Conservation (phyloP, 2,113 vertebrate species). For the Apaloderma vittatum region DNA sequence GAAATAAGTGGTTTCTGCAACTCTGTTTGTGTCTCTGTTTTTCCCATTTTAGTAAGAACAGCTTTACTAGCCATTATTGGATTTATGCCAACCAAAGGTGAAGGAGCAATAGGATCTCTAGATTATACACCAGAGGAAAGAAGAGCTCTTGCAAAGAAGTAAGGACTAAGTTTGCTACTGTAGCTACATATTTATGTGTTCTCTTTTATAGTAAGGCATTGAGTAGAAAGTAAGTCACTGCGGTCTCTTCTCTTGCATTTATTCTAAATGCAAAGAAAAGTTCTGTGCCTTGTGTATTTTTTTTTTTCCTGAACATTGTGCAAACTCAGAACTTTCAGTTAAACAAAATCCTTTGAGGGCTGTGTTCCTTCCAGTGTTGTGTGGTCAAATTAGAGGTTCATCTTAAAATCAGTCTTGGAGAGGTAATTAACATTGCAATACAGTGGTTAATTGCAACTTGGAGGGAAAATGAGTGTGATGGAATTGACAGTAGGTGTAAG, state of each 20-base stretch:
- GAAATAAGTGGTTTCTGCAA: neutral
- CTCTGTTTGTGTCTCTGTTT: slow-evolving; percentile 42
- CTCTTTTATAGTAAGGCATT: neutral
- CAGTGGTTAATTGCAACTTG: neutral
- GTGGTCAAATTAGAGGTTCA: neutral
- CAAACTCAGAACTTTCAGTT: neutral
- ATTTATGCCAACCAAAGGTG: slow-evolving; percentile 99
- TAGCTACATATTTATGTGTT: neutral
- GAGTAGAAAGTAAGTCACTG: neutral
- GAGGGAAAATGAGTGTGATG: neutral
- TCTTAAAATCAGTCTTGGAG: neutral
- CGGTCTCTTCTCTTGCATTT: neutral
- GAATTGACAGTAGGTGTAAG: neutral
- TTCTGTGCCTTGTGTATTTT: neutral
- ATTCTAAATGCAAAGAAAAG: neutral
- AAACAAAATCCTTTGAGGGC: neutral
- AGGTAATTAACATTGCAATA: neutral
- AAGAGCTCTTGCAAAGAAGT: slow-evolving; percentile 96
- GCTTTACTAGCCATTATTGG: slow-evolving; percentile 97
- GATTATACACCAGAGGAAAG: slow-evolving; percentile 98
- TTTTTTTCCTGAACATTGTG: neutral
- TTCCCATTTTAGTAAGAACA: slow-evolving; percentile 89
- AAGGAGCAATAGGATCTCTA: slow-evolving; percentile 97
- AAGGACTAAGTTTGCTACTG: slow-evolving; percentile 68
- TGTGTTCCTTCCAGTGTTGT: neutral